A percentile compares a stretch with the other conserved stretches of the same genome.
These are phyloP conservation scores for Poicephalus gulielmi DNA, from an alignment of 2,113 vertebrate species.

Conservation along the genomic window DNA sequence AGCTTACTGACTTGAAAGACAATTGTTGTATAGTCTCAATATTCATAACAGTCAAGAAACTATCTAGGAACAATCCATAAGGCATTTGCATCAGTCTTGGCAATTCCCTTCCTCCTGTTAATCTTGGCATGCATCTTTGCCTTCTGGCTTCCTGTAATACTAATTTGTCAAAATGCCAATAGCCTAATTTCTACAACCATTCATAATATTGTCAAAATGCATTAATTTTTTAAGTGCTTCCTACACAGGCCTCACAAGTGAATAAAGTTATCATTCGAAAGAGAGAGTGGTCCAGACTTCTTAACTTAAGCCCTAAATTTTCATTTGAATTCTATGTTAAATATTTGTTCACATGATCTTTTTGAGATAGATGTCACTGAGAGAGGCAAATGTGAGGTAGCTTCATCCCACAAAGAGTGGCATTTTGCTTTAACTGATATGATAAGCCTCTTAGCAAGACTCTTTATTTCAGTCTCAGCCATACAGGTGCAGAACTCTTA, in stretches of 20 bases:
- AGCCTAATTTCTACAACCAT: background rate
- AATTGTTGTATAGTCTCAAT: background rate
- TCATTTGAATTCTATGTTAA: background rate
- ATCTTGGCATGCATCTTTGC: background rate
- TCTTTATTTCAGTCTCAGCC: background rate
- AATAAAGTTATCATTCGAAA: background rate
- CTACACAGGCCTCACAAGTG: background rate
- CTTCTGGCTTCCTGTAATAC: background rate
- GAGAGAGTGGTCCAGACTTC: background rate
- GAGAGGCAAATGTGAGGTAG: background rate
- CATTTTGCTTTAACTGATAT: background rate
- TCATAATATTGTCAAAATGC: background rate
- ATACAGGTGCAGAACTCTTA: background rate
- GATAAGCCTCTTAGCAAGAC: background rate
- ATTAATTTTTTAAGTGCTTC: slow-evolving; percentile 34
- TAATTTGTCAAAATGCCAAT: background rate
- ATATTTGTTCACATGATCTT: background rate
- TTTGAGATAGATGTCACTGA: background rate
- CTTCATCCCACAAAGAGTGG: background rate
- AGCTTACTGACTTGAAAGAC: background rate
- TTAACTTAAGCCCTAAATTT: background rate
- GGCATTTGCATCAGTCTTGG: background rate
- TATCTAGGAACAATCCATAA: background rate
- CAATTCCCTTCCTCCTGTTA: background rate
- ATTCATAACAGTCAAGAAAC: background rate